Base-by-base conservation (phyloP, 2,888 invertebrate genomes). In the Teleogryllus oceanicus region DNA sequence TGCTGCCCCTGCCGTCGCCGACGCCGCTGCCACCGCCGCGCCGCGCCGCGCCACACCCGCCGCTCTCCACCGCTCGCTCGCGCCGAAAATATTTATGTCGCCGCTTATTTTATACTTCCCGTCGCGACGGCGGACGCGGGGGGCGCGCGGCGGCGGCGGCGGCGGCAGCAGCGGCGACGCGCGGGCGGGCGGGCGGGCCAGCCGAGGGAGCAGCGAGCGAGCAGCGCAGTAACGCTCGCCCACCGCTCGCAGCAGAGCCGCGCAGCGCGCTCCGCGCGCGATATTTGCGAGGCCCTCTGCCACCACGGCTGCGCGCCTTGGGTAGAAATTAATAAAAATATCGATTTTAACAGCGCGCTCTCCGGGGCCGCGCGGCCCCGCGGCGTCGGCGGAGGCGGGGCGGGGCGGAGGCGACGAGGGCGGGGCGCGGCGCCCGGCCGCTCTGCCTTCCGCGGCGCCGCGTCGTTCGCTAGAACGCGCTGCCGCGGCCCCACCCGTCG, bases 351-450 rank as follows among this genome's bases (percentile, higher is more conserved):
- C 62, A 18, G 62, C 62, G 37, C 37, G 62, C 62, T 18, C 16
- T n/a, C 16, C 62, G 62, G 62, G n/a, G 62, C 62, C 62, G 62
- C 62, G 62, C 62, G 62, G 62, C 62, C 62, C n/a, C 62, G 62
- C 62, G 62, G 24, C 37, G 49, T 77, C 24, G n/a, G 77, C 37
- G 77, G 37, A 49, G 86, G 85, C 85, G 85, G 86, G 85, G 86
- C 86, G 86, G 78, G 75, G 81, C 82, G 80, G 83, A 80, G 87
- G 87, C 86, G 86, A 85, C 83, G 86, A 86, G 87, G 88, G 88
- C 86, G 88, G 88, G 88, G 88, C 89, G 89, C 90, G 90, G 90
- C 90, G 90, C 89, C 90, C 87, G 90, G 88, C 90, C 89, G 89
- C 89, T 87, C 86, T 86, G 86, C 87, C 89, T 87, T 88, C 88